Conservation (phyloP, 2,888 invertebrate genomes). For the Apodemia zela region DNA sequence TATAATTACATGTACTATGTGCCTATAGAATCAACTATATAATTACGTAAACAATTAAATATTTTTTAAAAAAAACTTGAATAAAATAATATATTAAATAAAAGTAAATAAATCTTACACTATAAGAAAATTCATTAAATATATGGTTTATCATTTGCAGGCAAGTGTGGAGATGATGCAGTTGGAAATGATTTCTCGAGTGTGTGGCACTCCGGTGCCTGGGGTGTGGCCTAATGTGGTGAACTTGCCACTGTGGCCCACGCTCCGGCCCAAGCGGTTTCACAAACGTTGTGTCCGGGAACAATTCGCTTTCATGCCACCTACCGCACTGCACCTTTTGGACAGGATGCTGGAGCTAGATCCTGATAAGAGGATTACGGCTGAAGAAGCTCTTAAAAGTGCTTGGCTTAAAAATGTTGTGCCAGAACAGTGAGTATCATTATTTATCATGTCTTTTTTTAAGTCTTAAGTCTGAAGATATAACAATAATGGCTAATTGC, state of each 20-base stretch:
- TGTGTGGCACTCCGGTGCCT: slow-evolving; percentile 97
- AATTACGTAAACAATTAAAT: too few relatives aligned
- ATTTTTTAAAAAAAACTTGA: too few relatives aligned
- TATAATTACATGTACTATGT: too few relatives aligned
- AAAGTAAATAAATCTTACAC: too few relatives aligned
- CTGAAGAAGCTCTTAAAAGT: slow-evolving; percentile 95
- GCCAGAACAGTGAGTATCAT: slow-evolving; percentile 88
- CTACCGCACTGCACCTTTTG: slow-evolving; percentile 91
- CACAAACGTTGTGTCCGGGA: slow-evolving; percentile 94
- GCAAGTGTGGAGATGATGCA: slow-evolving; percentile 96
- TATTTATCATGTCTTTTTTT: too few relatives aligned
- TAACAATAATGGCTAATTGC: too few relatives aligned
- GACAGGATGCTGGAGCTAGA: slow-evolving; percentile 98
- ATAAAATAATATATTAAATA: too few relatives aligned
- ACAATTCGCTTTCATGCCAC: slow-evolving; percentile 95
- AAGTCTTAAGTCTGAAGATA: too few relatives aligned
- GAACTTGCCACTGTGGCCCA: slow-evolving; percentile 94
- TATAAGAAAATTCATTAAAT: too few relatives aligned
- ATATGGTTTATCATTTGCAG: slow-evolving; percentile 57
- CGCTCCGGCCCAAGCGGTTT: slow-evolving; percentile 93
- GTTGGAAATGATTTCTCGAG: slow-evolving; percentile 94
- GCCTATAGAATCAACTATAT: too few relatives aligned
- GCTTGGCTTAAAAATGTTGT: slow-evolving; percentile 95
- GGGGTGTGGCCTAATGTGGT: slow-evolving; percentile 98
- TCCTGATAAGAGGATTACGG: slow-evolving; percentile 95